Evolutionary conservation across 1,140 invertebrate genomes (phyloP), one percentile per base, ranked within the genome.

Genomic region (Camponotus floridanus): DNA sequence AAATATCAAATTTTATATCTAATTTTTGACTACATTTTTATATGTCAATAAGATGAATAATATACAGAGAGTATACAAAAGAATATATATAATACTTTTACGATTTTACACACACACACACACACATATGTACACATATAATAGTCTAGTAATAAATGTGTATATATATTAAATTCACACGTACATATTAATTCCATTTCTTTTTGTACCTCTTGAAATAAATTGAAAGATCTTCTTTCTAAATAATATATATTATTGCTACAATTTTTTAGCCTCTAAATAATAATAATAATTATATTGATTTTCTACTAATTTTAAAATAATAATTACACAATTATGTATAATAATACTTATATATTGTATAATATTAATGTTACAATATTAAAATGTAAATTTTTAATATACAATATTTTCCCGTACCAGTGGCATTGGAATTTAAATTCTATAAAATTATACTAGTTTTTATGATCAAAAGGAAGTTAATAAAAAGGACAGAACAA

Each of bases 401-500:
- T 48, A 48, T 18, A 48, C 0, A 26, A 26, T 0, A 51, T 51
- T 51, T 51, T 51, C 48, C 5, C 4, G 18, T 18, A 51, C 0
- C 13, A 15, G 48, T 45, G 9, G 45, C 18, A 57, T 73, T 13
- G 15, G 1, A 26, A 51, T 71, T 71, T 26, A 51, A 57, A 73
- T 15, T 73, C n/a, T 73, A 33, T 15, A 13, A 33, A 57, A 74
- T 57, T 59, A 74, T 73, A 6, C 13, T 8, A n/a, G n/a, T 74
- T 0, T 59, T 74, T 39, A 74, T 59, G 71, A 15, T 55, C 31
- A 3, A 8, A 36, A 39, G 33, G 4, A 71, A 55, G 18, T 74
- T 59, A 74, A 59, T 74, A 42, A 74, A 42, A 74, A 59, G 18
- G 1, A 6, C 42, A 74, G 6, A 39, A 57, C 5, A 3, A 39